These are phyloP conservation scores for Dissostichus mawsoni DNA, from an alignment of 2,113 vertebrate genomes.

Conservation along the genomic window DNA sequence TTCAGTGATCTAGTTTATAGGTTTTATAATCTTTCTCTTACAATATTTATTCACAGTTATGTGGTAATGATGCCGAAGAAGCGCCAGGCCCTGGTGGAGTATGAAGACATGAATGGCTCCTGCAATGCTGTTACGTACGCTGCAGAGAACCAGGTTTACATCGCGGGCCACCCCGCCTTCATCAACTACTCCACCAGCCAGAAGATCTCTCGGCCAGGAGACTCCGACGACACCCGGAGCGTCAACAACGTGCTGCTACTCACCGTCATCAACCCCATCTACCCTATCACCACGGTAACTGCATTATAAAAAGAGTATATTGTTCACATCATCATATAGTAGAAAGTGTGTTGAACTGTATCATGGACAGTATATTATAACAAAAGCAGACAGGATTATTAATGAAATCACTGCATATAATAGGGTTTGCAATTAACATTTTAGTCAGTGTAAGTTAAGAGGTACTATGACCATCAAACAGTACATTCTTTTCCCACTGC, in stretches of 20 bases:
- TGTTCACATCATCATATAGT: not conserved
- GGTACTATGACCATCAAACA: too few relatives aligned
- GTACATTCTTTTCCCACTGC: too few relatives aligned
- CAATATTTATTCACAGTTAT: constrained; percentile 79
- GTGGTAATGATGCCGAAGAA: constrained; percentile 99
- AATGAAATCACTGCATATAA: not conserved
- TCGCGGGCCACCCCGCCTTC: constrained; percentile 92
- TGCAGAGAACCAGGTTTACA: constrained; percentile 95
- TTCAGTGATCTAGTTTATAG: not conserved
- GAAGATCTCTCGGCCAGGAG: constrained; percentile 94
- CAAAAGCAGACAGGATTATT: not conserved
- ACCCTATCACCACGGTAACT: constrained; percentile 90
- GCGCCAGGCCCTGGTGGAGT: constrained; percentile 94
- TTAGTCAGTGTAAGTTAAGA: too few relatives aligned
- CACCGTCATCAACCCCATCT: constrained; percentile 94
- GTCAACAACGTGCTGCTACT: constrained; percentile 96
- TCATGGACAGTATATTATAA: not conserved
- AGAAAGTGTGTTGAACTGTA: not conserved
- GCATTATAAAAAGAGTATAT: not conserved
- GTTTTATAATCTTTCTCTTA: not conserved
- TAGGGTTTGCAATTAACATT: not conserved
- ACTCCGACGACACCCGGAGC: constrained; percentile 89
- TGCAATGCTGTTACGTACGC: constrained; percentile 95
- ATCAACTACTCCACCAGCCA: constrained; percentile 98
- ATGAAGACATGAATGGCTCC: constrained; percentile 92